A percentile compares a stretch with the other conserved stretches of the same genome.
These are phyloP conservation scores for Hemibagrus guttatus DNA, from an alignment of 2,797 vertebrate species.

Conservation along the genomic window DNA sequence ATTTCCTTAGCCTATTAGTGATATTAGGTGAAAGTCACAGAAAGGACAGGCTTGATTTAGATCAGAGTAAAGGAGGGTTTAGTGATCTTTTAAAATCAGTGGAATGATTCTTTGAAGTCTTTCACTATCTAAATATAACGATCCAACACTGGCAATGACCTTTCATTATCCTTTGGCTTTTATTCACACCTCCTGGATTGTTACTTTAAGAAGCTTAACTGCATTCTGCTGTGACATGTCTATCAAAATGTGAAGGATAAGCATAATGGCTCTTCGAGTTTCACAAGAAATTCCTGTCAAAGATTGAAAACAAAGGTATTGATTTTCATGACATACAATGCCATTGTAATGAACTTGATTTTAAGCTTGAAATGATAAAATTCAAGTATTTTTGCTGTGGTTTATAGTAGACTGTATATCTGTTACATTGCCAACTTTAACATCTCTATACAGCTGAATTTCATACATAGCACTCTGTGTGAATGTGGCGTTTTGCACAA, in stretches of 20 bases:
- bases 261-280: not conserved
- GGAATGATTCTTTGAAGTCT: constrained; percentile 31
- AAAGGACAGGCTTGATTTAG: constrained; percentile 15
- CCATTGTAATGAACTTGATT: not conserved
- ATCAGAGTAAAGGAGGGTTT: constrained; percentile 27
- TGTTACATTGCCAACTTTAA: no score
- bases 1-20: constrained; percentile 5
- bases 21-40: constrained; percentile 10
- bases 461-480: no score
- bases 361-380: not conserved
- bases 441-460: no score
- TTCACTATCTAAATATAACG: constrained; percentile 27
- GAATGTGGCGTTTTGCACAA: no score
- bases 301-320: not conserved
- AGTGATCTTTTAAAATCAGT: constrained; percentile 30
- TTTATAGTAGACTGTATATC: not conserved
- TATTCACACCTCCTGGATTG: constrained; percentile 1
- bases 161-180: constrained; percentile 36
- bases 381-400: not conserved
- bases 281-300: constrained; percentile 12
- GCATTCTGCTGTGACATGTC: not conserved
- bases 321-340: not conserved
- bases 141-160: constrained; percentile 37
- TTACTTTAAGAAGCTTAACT: constrained; percentile 6
- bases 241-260: constrained; percentile 1